Evolutionary conservation across 37 sponge, comb jelly and placozoan species (phyloP), one percentile per base, ranked within the genome.

Genomic region (Agelas oroides): DNA sequence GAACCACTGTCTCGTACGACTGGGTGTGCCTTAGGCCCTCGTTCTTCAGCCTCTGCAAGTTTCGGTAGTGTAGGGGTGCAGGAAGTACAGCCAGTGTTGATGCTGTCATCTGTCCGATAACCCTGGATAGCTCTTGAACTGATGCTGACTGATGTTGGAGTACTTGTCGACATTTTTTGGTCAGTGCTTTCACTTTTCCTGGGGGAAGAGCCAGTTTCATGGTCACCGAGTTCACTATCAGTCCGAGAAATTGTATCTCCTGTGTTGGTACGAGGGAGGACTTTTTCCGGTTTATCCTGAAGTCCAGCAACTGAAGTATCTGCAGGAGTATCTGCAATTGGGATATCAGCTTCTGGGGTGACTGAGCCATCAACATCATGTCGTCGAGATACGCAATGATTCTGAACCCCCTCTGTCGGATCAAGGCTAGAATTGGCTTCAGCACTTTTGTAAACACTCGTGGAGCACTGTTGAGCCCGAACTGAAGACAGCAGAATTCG

Each of bases 391-490:
- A 88, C 0, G 82, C 73, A 24, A 88, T 55, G 35, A 23, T 14
- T 17, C 78, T 73, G 23, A 81, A 16, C 15, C 82, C 83, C 31
- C 53, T 62, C 62, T 76, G 52, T 40, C 83, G 52, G 28, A 88
- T 70, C 1, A 74, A 32, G 12, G 82, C 77, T 62, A 88, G 30
- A 33, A 88, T 78, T 27, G 89, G 82, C 53, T 82, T 88, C 70
- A 81, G 58, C 28, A 78, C 17, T 31, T 78, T 78, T 15, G 79
- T 78, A 39, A 78, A 81, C 35, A 55, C 40, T n/a, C 73, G 56
- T 53, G 66, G 84, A 38, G 80, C 87, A 78, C 80, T 86, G 73
- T 65, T 73, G 57, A 86, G 63, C 5, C 87, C 80, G 37, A 86
- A 78, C 25, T 80, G 80, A 28, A 86, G 87, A 37, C 70, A 79